phyloP scores from a whole-genome alignment of 2,797 vertebrate species.

The Chelon auratus region DNA sequence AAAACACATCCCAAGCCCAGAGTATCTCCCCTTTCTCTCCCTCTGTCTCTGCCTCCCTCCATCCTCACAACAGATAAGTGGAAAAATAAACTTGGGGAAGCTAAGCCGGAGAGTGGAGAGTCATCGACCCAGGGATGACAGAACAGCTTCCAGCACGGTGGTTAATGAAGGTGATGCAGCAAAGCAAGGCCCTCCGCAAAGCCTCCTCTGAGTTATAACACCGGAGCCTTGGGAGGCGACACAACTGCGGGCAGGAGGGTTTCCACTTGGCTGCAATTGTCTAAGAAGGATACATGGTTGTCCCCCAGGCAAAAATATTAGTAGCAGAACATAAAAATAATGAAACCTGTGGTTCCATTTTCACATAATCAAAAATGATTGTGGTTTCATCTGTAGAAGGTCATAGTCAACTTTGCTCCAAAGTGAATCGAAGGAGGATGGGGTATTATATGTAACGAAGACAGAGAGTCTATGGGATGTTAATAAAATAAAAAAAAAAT shows the following conservation, averaged over 20 bases:
- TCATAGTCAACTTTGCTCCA: constrained; percentile 34
- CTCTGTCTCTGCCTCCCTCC: constrained; percentile 41
- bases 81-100: constrained; percentile 68
- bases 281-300: constrained; percentile 60
- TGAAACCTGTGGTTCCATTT: constrained; percentile 53
- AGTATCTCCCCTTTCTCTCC: constrained; percentile 50
- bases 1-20: constrained; percentile 52
- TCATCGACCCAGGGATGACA: constrained; percentile 64
- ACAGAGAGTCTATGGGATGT: constrained; percentile 10
- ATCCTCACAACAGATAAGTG: constrained; percentile 70
- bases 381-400: constrained; percentile 42
- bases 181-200: constrained; percentile 58
- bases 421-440: constrained; percentile 8
- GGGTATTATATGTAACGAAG: constrained; percentile 9
- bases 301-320: constrained; percentile 53
- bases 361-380: constrained; percentile 57
- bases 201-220: constrained; percentile 67
- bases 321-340: constrained; percentile 72
- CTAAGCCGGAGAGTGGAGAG: constrained; percentile 60
- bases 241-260: constrained; percentile 45
- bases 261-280: constrained; percentile 64
- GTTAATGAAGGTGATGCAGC: constrained; percentile 73
- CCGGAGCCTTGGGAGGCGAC: constrained; percentile 62
- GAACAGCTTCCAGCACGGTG: constrained; percentile 61
- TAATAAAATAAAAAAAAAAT: constrained; percentile 1